A percentile compares a stretch with the other conserved stretches of the same genome.
These are phyloP conservation scores for Chloebia gouldiae DNA, from an alignment of 2,113 vertebrate genomes.

Conservation along the genomic window DNA sequence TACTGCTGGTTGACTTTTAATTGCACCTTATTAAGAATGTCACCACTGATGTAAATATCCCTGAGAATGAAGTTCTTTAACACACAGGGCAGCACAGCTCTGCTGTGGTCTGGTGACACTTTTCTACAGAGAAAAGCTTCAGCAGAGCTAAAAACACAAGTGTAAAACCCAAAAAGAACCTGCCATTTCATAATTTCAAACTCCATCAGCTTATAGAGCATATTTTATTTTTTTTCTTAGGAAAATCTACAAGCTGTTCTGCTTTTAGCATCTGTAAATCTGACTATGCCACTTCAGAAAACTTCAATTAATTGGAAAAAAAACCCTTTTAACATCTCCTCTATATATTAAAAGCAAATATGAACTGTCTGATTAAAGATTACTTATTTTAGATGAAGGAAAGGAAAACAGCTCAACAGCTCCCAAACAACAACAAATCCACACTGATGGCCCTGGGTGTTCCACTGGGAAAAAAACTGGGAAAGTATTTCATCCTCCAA, in stretches of 20 bases:
- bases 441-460: background rate
- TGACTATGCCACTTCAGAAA: background rate
- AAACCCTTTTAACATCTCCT: background rate
- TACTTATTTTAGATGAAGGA: background rate
- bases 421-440: background rate
- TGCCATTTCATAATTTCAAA: background rate
- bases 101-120: background rate
- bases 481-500: background rate
- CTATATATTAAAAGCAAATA: background rate
- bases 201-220: fast-evolving
- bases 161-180: background rate
- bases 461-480: fast-evolving
- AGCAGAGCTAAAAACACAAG: background rate
- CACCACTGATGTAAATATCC: background rate
- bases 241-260: background rate
- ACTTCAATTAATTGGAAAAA: background rate
- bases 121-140: background rate
- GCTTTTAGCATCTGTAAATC: background rate
- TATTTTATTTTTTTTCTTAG: background rate
- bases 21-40: background rate
- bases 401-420: background rate
- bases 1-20: background rate
- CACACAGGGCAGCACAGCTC: background rate
- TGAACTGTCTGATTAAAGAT: background rate
- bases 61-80: background rate